Conservation (phyloP, 92 coral and sea anemone species). For the Bergia puertoricense region DNA sequence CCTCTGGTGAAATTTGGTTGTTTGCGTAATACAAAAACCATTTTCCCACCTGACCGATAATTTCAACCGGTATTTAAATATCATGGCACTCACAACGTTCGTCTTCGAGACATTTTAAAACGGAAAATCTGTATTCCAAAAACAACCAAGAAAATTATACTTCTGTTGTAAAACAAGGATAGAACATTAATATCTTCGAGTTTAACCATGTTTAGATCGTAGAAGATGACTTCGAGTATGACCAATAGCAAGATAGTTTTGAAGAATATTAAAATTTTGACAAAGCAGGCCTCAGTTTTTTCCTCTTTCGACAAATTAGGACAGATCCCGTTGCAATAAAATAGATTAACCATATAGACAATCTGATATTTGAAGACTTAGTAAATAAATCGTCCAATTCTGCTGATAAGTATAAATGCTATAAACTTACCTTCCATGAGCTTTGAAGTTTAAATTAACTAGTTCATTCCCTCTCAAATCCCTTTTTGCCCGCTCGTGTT, state of each 20-base stretch:
- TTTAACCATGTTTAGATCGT: too few species aligned
- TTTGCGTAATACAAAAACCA: too few species aligned
- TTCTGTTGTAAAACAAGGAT: not conserved
- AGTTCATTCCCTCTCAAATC: conserved; percentile 53
- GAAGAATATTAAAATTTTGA: not conserved
- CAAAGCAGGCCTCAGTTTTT: not conserved
- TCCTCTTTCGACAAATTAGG: not conserved
- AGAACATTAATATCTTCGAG: not conserved
- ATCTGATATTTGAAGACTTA: not conserved
- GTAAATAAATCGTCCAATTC: not conserved
- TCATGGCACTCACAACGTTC: too few species aligned
- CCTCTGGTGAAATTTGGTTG: too few species aligned
- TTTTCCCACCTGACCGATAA: too few species aligned
- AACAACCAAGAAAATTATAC: too few species aligned
- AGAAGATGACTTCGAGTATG: not conserved
- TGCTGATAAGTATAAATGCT: not conserved
- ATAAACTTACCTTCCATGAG: conserved; percentile 75
- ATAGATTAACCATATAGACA: too few species aligned
- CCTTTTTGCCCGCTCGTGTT: conserved; percentile 84
- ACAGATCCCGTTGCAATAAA: not conserved
- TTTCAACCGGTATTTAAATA: too few species aligned
- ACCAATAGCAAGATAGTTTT: too few species aligned
- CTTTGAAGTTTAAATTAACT: conserved; percentile 73
- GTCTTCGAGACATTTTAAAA: too few species aligned
- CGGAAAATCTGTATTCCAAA: not conserved